Evolutionary conservation across 2,888 invertebrate species (phyloP), one percentile per base, ranked within the genome.

Genomic region (Eristalinus sepulchralis): DNA sequence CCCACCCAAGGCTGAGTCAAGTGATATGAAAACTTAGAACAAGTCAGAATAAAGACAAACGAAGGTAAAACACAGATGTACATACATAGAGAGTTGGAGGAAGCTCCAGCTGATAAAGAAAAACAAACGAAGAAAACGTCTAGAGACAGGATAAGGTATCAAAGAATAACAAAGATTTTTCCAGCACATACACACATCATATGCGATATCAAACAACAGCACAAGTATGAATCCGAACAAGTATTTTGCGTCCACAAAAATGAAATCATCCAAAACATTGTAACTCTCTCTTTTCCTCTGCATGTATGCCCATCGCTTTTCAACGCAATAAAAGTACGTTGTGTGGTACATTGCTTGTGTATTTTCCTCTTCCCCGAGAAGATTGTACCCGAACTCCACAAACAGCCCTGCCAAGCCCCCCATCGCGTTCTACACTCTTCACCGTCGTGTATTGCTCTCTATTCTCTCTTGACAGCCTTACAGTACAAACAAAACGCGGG

Each of bases 401-500:
- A 8, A 3, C n/a, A 17, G 8, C 27, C 55, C 53, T 11, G 33
- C 63, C 34, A 53, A 24, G 1, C 63, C 27, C 53, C 22, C 24
- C 17, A 27, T 27, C 36, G 31, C 67, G 6, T 6, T 17, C 47
- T 17, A 47, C 47, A 47, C 17, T 47, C 47, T 47, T 47, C 11
- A 36, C 62, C 47, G n/a, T 34, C 59, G 47, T 39, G 53, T 27
- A 36, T 78, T 78, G 31, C 80, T 47, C 47, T 39, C 39, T 47
- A n/a, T 17, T 1, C 47, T 17, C 47, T 47, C 47, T 17, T 8
- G 47, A 0, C 47, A 5, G n/a, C 17, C 47, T 1, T 47, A 47
- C 47, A 47, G 76, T 80, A 60, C 78, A 83, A 88, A 88, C 84
- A 80, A 82, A 79, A 88, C 81, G 88, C 88, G 88, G 88, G 89